These are phyloP conservation scores for Stylophora pistillata DNA, from an alignment of 64 coral and sea anemone genomes.

Conservation along the genomic window DNA sequence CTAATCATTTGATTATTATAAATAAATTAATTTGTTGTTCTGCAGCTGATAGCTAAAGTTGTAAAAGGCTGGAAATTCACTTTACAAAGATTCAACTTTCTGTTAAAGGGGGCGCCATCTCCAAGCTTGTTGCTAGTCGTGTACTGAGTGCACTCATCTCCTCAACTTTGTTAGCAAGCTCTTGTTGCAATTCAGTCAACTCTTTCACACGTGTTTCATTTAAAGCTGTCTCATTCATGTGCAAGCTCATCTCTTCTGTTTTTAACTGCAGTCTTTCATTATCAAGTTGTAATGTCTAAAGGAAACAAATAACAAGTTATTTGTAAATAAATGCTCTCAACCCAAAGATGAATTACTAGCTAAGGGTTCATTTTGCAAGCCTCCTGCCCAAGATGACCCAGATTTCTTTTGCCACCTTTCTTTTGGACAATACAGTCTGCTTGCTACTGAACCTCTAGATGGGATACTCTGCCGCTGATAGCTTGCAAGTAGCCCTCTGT, in stretches of 20 bases:
- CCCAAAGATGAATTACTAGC: background rate
- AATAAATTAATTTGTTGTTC: constrained; percentile 4
- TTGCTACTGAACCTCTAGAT: no score
- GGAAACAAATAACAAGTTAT: background rate
- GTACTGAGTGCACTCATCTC: constrained; percentile 51
- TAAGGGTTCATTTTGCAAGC: no score
- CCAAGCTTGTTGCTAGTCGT: constrained; percentile 4
- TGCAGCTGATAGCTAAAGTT: background rate
- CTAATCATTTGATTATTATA: background rate
- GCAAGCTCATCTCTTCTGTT: constrained; percentile 44
- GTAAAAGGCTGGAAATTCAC: background rate
- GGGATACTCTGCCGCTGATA: no score
- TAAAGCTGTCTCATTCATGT: constrained; percentile 37
- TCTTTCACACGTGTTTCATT: constrained; percentile 52
- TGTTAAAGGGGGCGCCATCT: background rate
- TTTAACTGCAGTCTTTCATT: constrained; percentile 51
- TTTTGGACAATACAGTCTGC: no score
- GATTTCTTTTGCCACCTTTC: no score
- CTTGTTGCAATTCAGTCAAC: constrained; percentile 34
- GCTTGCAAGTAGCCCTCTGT: no score
- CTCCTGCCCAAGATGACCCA: background rate
- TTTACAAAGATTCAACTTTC: background rate
- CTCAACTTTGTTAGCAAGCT: constrained; percentile 32
- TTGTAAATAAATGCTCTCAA: background rate
- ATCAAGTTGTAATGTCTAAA: constrained; percentile 60